Evolutionary conservation across 2,113 vertebrate genomes (phyloP).

Genomic region (Gadus chalcogrammus): DNA sequence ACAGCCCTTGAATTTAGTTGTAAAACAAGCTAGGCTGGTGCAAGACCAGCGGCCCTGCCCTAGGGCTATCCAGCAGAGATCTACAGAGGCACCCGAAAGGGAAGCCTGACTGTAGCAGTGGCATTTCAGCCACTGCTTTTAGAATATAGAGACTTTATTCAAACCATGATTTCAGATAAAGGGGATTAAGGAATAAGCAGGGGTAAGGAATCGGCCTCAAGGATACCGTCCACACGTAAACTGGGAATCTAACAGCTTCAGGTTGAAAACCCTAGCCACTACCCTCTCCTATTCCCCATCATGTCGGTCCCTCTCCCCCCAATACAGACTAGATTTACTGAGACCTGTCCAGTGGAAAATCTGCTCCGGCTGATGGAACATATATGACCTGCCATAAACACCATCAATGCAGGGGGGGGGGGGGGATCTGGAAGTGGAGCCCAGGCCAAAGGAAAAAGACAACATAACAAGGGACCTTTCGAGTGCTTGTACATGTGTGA

Average conservation of each 20-base stretch:
- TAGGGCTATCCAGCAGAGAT: constrained; percentile 10
- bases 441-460: constrained; percentile 26
- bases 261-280: too few species aligned
- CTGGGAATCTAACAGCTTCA: too few species aligned
- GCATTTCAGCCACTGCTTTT: background rate
- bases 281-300: too few species aligned
- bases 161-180: too few species aligned
- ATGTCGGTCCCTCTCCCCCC: too few species aligned
- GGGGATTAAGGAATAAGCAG: background rate
- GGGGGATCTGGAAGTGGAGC: too few species aligned
- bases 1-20: constrained; percentile 60
- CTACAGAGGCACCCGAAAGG: background rate
- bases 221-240: too few species aligned
- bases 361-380: background rate
- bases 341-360: too few species aligned
- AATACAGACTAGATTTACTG: too few species aligned
- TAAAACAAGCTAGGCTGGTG: constrained; percentile 7
- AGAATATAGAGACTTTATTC: too few species aligned
- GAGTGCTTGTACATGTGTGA: too few species aligned
- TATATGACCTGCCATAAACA: background rate
- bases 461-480: constrained; percentile 22
- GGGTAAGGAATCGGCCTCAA: background rate
- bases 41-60: constrained; percentile 19
- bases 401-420: background rate
- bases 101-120: background rate